Conservation (phyloP, 2,113 vertebrate species). For the Phalacrocorax carbo region DNA sequence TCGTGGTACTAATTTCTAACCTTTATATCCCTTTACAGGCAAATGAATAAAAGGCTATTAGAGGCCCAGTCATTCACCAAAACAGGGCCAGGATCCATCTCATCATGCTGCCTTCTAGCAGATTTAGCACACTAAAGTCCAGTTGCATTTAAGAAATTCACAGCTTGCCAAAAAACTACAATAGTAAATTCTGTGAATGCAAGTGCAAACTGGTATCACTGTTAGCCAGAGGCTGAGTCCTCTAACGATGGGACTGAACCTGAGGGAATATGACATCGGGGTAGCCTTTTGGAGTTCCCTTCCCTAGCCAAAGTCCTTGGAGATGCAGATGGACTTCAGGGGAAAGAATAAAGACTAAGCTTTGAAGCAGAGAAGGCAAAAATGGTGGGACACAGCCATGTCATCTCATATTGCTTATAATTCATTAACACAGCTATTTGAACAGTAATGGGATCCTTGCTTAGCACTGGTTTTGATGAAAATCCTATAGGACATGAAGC, state of each 20-base stretch:
- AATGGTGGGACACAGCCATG: background rate
- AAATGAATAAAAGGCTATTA: background rate
- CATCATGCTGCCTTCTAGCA: background rate
- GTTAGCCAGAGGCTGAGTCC: background rate
- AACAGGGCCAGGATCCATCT: background rate
- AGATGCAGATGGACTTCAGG: background rate
- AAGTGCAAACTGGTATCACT: background rate
- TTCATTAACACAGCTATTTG: slow-evolving; percentile 1
- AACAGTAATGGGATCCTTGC: background rate
- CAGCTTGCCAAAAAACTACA: background rate
- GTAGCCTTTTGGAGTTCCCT: background rate
- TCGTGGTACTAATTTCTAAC: background rate
- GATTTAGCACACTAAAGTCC: background rate
- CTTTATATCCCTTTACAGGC: background rate
- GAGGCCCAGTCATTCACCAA: background rate
- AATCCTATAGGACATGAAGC: slow-evolving; percentile 40
- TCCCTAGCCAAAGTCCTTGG: background rate
- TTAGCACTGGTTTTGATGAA: slow-evolving; percentile 8
- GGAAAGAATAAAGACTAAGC: background rate
- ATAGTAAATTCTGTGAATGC: background rate
- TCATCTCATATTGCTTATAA: background rate
- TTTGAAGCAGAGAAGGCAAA: background rate
- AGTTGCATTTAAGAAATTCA: background rate
- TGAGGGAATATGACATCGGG: background rate
- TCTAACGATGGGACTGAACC: background rate